Conservation (phyloP, 2,797 vertebrate genomes). For the Enteromius anoplus region DNA sequence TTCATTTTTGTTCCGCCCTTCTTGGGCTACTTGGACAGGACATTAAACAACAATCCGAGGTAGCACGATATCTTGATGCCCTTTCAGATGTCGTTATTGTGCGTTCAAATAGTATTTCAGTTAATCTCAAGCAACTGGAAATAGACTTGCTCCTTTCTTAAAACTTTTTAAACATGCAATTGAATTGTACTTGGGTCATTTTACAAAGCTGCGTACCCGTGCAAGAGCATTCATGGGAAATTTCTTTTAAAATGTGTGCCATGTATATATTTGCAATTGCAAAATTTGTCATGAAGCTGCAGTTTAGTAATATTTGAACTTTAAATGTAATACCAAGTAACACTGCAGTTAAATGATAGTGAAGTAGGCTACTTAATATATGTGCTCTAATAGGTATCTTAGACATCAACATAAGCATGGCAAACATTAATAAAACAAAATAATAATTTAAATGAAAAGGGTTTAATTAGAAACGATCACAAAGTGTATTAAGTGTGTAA, state of each 20-base stretch:
- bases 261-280: not conserved
- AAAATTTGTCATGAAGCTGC: not conserved
- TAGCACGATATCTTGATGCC: not conserved
- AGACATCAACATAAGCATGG: not conserved
- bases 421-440: too few species aligned
- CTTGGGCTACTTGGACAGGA: slow-evolving; percentile 57
- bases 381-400: not conserved
- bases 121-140: not conserved
- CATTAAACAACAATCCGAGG: not conserved
- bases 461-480: too few species aligned
- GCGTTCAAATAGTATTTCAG: not conserved
- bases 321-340: too few species aligned
- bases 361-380: not conserved
- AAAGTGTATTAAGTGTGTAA: not conserved
- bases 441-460: too few species aligned
- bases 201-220: not conserved
- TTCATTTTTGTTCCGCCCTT: slow-evolving; percentile 59
- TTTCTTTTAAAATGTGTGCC: not conserved
- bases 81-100: not conserved
- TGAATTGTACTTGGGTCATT: not conserved
- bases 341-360: not conserved
- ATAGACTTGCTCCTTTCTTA: not conserved
- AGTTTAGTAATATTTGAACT: not conserved
- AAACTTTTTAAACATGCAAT: not conserved
- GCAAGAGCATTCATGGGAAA: not conserved